A percentile compares a stretch with the other conserved stretches of the same genome.
These are phyloP conservation scores for Melanophora roralis DNA, from an alignment of 2,888 invertebrate species.

Conservation along the genomic window DNA sequence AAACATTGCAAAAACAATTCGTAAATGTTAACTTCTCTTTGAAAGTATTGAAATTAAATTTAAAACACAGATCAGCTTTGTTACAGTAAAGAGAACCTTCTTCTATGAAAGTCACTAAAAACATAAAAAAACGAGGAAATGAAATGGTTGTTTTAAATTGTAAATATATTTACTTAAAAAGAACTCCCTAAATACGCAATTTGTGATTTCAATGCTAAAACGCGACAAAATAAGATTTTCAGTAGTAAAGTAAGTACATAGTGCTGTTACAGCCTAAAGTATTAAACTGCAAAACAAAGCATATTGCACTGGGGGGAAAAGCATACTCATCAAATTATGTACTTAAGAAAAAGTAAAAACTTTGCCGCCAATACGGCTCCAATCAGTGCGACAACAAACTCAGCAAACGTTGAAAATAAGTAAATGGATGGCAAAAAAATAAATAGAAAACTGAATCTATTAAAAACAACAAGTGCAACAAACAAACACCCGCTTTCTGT, in stretches of 20 bases:
- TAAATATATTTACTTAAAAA: constrained; percentile 57
- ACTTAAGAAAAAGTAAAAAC: constrained; percentile 60
- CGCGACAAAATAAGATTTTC: not conserved
- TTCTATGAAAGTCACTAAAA: constrained; percentile 5
- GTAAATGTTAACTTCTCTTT: not conserved
- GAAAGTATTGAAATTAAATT: not conserved
- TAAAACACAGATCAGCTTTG: not conserved
- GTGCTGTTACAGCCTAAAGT: constrained; percentile 8
- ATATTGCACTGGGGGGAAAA: constrained; percentile 25
- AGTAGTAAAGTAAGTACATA: not conserved
- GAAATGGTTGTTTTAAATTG: constrained; percentile 29
- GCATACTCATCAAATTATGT: constrained; percentile 55
- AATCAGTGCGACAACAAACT: constrained; percentile 64
- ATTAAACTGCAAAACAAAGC: constrained; percentile 16
- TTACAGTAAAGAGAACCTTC: constrained; percentile 1
- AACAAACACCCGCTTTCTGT: constrained; percentile 60
- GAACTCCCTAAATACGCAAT: constrained; percentile 60
- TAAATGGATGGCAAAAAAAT: constrained; percentile 52
- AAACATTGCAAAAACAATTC: constrained; percentile 16
- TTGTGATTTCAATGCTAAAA: constrained; percentile 40
- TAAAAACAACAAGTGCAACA: constrained; percentile 51
- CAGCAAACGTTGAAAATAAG: constrained; percentile 58
- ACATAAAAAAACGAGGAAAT: not conserved
- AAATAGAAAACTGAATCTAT: constrained; percentile 3
- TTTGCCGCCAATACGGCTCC: constrained; percentile 67